Evolutionary conservation across 1,140 invertebrate species (phyloP).

Genomic region (Oscheius sp.): DNA sequence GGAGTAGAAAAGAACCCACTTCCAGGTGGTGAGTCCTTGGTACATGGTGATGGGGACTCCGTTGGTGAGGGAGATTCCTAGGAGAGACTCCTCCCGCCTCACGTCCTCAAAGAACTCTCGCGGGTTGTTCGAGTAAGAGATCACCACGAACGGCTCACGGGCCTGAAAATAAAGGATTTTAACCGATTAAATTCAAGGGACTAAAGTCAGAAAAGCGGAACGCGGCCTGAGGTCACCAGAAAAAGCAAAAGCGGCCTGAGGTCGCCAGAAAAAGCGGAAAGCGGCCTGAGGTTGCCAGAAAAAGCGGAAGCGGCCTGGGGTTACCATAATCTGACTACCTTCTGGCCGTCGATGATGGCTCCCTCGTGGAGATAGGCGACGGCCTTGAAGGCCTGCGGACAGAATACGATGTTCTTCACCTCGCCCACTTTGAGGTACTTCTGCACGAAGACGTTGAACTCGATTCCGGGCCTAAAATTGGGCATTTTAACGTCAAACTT

Average conservation of each 20-base stretch:
- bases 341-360: conserved; percentile 25
- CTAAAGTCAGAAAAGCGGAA: no score
- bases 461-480: conserved; percentile 26
- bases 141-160: neutral
- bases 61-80: conserved; percentile 16
- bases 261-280: no score
- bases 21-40: conserved; percentile 17
- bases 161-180: neutral
- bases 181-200: neutral
- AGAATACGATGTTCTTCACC: conserved; percentile 17
- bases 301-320: no score
- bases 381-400: conserved; percentile 1
- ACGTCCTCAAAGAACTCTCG: conserved; percentile 28
- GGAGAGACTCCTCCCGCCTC: conserved; percentile 14
- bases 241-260: no score
- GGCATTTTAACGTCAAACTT: no score
- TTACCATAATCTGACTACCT: no score
- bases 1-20: neutral
- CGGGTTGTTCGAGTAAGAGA: conserved; percentile 16
- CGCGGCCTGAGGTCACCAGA: no score
- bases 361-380: conserved; percentile 21
- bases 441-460: conserved; percentile 19
- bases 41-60: conserved; percentile 25
- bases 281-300: no score
- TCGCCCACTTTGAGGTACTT: conserved; percentile 26